phyloP scores from a whole-genome alignment of 2,797 vertebrate species.

The Acipenser transmontanus region DNA sequence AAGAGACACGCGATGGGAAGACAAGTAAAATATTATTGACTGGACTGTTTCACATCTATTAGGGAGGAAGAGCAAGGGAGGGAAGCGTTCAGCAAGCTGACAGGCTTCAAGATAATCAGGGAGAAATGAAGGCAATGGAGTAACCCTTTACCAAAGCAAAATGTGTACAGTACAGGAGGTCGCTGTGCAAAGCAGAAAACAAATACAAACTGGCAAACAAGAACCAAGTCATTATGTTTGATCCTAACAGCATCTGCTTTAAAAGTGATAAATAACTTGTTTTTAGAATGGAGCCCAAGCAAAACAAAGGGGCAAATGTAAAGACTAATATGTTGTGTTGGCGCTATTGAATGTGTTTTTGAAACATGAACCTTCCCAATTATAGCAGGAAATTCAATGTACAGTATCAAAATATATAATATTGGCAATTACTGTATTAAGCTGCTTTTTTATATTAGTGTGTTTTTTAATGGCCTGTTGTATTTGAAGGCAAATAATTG shows the following conservation, averaged over 20 bases:
- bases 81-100: constrained; percentile 57
- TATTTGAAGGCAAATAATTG: too few species aligned
- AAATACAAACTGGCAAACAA: constrained; percentile 37
- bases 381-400: background rate
- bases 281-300: constrained; percentile 5
- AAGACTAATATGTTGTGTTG: constrained; percentile 4
- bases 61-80: constrained; percentile 62
- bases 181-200: constrained; percentile 41
- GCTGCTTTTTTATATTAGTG: too few species aligned
- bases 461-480: too few species aligned
- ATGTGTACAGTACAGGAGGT: constrained; percentile 48
- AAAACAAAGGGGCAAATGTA: constrained; percentile 17
- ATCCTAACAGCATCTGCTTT: constrained; percentile 26
- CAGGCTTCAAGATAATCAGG: constrained; percentile 84
- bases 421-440: too few species aligned
- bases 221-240: constrained; percentile 29
- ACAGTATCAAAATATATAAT: too few species aligned
- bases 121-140: constrained; percentile 54
- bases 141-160: constrained; percentile 57
- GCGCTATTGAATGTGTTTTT: background rate
- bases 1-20: constrained; percentile 62
- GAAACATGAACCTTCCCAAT: constrained; percentile 1
- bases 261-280: constrained; percentile 17
- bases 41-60: constrained; percentile 74
- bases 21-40: constrained; percentile 74